Conservation (phyloP, 2,888 invertebrate species). For the Agrilus biguttatus region DNA sequence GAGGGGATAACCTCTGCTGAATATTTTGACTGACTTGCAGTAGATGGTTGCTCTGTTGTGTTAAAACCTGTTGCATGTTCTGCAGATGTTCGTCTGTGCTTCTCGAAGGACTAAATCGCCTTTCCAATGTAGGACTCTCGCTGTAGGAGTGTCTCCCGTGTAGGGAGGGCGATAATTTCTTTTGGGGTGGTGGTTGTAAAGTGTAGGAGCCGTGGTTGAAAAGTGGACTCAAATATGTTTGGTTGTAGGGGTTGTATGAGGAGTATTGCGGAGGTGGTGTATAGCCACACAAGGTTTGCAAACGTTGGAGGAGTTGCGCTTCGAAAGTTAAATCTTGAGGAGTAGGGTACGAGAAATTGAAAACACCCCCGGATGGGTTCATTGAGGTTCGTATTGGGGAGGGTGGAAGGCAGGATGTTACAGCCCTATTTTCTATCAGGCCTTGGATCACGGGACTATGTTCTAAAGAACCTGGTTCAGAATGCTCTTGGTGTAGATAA, state of each 20-base stretch:
- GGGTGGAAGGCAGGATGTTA: slow-evolving; percentile 23
- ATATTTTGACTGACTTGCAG: slow-evolving; percentile 9
- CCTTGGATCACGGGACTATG: slow-evolving; percentile 21
- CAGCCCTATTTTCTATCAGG: slow-evolving; percentile 26
- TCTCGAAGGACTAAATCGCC: slow-evolving; percentile 18
- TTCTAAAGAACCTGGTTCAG: slow-evolving; percentile 19
- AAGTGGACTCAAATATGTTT: slow-evolving; percentile 18
- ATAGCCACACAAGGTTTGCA: slow-evolving; percentile 36
- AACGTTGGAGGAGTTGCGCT: slow-evolving; percentile 35
- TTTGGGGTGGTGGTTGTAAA: slow-evolving; percentile 26
- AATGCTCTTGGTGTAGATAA: slow-evolving; percentile 13
- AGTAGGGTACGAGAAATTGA: slow-evolving; percentile 22
- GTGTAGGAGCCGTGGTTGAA: slow-evolving; percentile 22
- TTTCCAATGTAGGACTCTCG: slow-evolving; percentile 19
- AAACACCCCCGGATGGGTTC: slow-evolving; percentile 20
- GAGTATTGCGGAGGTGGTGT: slow-evolving; percentile 19
- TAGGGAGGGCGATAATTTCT: slow-evolving; percentile 22
- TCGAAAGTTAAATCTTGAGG: slow-evolving; percentile 23
- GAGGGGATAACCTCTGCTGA: slow-evolving; percentile 26
- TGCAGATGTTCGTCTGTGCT: slow-evolving; percentile 17
- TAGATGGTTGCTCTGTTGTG: slow-evolving; percentile 7
- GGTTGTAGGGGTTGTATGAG: slow-evolving; percentile 15
- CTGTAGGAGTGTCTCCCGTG: slow-evolving; percentile 23
- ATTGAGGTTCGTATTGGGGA: slow-evolving; percentile 24
- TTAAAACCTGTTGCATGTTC: slow-evolving; percentile 16